Evolutionary conservation across 2,888 invertebrate species (phyloP), one percentile per base, ranked within the genome.

Genomic region (Pristionchus exspectatus): DNA sequence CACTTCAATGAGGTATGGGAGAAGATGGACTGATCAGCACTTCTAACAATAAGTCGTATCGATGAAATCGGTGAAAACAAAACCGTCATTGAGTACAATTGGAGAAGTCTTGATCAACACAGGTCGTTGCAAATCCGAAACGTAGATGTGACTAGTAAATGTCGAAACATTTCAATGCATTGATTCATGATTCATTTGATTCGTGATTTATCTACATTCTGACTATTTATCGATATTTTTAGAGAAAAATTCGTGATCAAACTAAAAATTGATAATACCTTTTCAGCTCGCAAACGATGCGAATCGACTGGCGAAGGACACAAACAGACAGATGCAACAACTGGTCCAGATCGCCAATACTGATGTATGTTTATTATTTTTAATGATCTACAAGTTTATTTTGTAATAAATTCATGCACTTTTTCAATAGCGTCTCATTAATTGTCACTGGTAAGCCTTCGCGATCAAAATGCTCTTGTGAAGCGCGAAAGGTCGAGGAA

Each of bases 301-400:
- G 59, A 93, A 93, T 69, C 90, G 90, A 18, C 88, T 95, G 24
- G 94, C 94, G 63, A 93, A 93, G 90, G 90, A 92, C 56, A 94
- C 94, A 30, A 94, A 93, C 89, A 84, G 90, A 38, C 88, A 93
- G 86, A 91, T 94, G 91, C 93, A 93, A 84, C 91, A 93, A 33
- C 90, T 94, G 54, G 93, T 94, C 14, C 90, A 91, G 50, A 63
- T 92, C 83, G 91, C 92, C 59, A 93, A 93, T 84, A 90, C 90
- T 18, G 90, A 94, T 89, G 93, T 94, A 59, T 91, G 92, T 66
- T 27, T 27, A 87, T 50, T 83, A 66, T 81, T 56, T n/a, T 81
- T 72, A n/a, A 16, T 72, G 5, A 38, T 50, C 3, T 50, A 7
- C 9, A 50, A 50, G 12, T 50, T n/a, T n/a, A n/a, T n/a, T n/a